Base-by-base conservation (phyloP, 2,113 vertebrate species). In the Lepus americanus region DNA sequence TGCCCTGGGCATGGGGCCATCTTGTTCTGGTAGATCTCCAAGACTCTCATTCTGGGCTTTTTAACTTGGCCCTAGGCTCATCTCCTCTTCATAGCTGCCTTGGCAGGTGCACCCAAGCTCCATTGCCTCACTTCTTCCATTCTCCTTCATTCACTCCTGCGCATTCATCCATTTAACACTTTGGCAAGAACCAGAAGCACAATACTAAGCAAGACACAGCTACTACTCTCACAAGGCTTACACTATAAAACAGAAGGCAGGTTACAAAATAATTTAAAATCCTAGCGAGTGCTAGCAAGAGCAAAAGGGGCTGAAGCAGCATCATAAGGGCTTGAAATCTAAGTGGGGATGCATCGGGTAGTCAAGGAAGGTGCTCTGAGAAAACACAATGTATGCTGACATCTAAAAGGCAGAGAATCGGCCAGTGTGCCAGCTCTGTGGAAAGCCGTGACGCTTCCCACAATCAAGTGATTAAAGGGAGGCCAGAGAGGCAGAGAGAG, bases 231-330 rank as follows among this genome's bases (percentile, higher is more conserved):
- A 36, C 5, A 69, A 49, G 49, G 31, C 36, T 81, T 95, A 76
- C 10, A 67, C 73, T 87, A 4, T 39, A 69, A 29, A 87, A 76
- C 16, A 29, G 63, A 95, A 95, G 25, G 25, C 19, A 77, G 25
- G 25, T 27, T 29, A 73, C 39, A 69, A 70, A 72, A n/a, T 49
- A 64, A 93, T 87, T 87, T 87, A 81, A 93, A 81, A 73, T n/a
- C 23, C 64, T 31, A 12, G 19, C 20, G 70, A 72, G 53, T 51
- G 27, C 74, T 16, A 63, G 76, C 36, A 73, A 73, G 76, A 87
- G 66, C 44, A 88, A 63, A 55, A 63, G 44, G 31, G 31, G 4
- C 10, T 70, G 39, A 70, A 64, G 13, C 19, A 90, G 59, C 63
- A 61, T 36, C 29, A 78, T 10, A 9, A 23, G 12, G 63, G 6